phyloP scores from a whole-genome alignment of 1,140 invertebrate species.

The Meloidogyne floridensis region DNA sequence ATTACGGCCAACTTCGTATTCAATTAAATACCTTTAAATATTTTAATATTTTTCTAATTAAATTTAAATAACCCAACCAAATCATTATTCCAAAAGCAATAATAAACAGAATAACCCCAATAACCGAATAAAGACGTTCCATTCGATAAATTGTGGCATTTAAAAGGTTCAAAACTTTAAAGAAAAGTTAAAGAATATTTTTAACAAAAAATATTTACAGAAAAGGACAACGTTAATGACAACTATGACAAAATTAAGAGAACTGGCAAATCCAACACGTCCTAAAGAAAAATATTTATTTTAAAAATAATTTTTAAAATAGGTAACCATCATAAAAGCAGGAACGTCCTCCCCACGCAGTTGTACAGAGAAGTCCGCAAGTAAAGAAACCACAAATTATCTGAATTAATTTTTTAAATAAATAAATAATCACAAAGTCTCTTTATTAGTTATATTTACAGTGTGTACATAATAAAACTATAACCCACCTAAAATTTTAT shows the following conservation, averaged over 20 bases:
- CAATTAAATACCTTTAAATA: constrained; percentile 4
- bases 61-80: neutral
- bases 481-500: too few relatives aligned
- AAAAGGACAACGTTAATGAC: constrained; percentile 16
- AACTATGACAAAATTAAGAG: constrained; percentile 6
- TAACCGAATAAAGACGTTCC: constrained; percentile 14
- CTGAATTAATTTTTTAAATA: neutral
- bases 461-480: too few relatives aligned
- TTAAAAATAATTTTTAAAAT: neutral
- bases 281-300: neutral
- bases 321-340: constrained; percentile 15
- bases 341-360: neutral
- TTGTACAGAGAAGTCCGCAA: constrained; percentile 10
- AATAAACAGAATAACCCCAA: constrained; percentile 13
- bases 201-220: neutral
- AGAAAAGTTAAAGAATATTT: neutral
- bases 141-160: constrained; percentile 11
- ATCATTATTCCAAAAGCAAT: constrained; percentile 13
- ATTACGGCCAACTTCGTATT: neutral
- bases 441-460: too few relatives aligned
- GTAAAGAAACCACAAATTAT: neutral
- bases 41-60: neutral
- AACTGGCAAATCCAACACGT: constrained; percentile 9
- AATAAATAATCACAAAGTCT: too few relatives aligned
- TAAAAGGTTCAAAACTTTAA: constrained; percentile 13